Evolutionary conservation across 2,888 invertebrate genomes (phyloP), one percentile per base, ranked within the genome.

Genomic region (Apotomis capreana): DNA sequence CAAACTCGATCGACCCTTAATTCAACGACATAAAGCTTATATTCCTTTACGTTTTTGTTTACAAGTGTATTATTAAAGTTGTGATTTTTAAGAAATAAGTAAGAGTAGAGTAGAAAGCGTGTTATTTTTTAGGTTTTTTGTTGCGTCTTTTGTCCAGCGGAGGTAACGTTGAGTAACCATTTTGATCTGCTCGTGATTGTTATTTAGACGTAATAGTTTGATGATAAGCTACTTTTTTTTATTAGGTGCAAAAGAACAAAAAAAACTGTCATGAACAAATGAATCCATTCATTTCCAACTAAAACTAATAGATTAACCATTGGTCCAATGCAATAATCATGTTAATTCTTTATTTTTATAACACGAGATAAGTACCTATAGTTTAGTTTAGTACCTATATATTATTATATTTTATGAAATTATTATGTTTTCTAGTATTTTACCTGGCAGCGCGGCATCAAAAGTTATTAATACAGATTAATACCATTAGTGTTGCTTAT

Each of bases 71-170:
- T 6, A 5, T 9, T 13, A 49, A 55, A 0, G 6, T 59, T 36
- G 72, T 68, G n/a, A 52, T 68, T 54, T 68, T 58, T 59, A 63
- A 59, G 46, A 68, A 72, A 72, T 72, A 72, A 72, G 72, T 72
- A 68, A 58, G 72, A 63, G 62, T 72, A 46, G 36, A 63, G 52
- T 68, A 68, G 72, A 72, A 72, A 72, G 68, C 68, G 62, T 63
- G 67, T 70, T 49, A 51, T 52, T 64, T 71, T 71, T 70, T 40
- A n/a, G 12, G 4, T 58, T 68, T 68, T 68, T 72, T 72, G 58
- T 68, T 68, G 61, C 55, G 37, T 44, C 12, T 65, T 60, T 70
- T 70, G 70, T 60, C 65, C 51, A 40, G 52, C 59, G 63, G 68
- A 61, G 61, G 67, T 68, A 52, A 52, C 58, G 44, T 72, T 68